These are phyloP conservation scores for Megalops atlanticus DNA, from an alignment of 2,113 vertebrate species.

Conservation along the genomic window DNA sequence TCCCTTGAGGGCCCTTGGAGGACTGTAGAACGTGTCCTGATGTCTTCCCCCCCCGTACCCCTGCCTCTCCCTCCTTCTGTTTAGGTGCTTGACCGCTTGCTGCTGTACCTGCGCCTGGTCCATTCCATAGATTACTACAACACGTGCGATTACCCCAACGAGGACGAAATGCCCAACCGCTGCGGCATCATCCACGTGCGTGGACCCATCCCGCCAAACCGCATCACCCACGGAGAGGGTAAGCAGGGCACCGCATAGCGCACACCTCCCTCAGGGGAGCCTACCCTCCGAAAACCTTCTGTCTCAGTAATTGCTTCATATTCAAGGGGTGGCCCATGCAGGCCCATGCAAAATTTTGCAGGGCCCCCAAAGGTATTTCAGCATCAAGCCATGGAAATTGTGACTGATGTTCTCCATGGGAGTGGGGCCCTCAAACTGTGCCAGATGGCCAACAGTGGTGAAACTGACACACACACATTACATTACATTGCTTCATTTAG, in stretches of 20 bases:
- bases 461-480: too few species aligned
- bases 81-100: conserved; percentile 78
- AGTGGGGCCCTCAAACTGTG: too few species aligned
- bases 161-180: conserved; percentile 93
- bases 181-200: conserved; percentile 90
- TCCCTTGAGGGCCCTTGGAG: background rate
- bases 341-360: too few species aligned
- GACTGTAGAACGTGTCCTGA: background rate
- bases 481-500: too few species aligned
- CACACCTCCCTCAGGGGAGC: too few species aligned
- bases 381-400: too few species aligned
- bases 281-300: too few species aligned
- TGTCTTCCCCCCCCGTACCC: background rate
- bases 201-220: conserved; percentile 86
- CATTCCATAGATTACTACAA: background rate
- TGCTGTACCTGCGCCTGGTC: conserved; percentile 73
- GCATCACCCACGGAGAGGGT: conserved; percentile 86
- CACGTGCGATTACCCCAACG: conserved; percentile 78
- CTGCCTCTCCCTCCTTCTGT: background rate
- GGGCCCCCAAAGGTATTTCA: too few species aligned
- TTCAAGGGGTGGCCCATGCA: too few species aligned
- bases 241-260: background rate
- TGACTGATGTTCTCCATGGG: too few species aligned
- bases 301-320: too few species aligned
- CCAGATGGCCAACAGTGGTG: too few species aligned